Evolutionary conservation across 2,888 invertebrate genomes (phyloP).

Genomic region (Lasioglossum vierecki): DNA sequence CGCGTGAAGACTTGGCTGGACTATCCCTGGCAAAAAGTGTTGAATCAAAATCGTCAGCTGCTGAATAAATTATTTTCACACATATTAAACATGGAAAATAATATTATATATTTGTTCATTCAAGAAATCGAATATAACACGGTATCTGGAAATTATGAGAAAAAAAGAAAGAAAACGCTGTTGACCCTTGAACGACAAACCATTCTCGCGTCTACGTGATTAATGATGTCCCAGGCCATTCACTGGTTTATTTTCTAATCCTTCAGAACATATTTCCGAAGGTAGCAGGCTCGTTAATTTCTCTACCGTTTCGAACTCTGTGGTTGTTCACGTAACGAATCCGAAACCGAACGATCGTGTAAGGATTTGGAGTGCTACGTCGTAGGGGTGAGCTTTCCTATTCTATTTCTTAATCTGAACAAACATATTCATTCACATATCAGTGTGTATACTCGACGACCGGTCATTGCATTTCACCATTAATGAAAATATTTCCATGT

Average conservation of each 20-base stretch:
- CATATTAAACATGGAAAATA: constrained; percentile 14
- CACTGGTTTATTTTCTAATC: background rate
- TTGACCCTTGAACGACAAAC: background rate
- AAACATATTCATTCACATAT: constrained; percentile 5
- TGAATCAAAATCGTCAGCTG: constrained; percentile 8
- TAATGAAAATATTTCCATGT: constrained; percentile 11
- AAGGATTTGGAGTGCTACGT: background rate
- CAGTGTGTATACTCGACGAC: background rate
- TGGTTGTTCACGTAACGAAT: background rate
- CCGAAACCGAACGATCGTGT: background rate
- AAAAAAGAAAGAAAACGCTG: background rate
- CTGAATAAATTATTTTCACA: constrained; percentile 12
- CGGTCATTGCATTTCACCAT: constrained; percentile 4
- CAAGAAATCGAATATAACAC: background rate
- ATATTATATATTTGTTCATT: background rate
- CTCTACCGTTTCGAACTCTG: background rate
- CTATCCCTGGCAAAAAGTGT: constrained; percentile 12
- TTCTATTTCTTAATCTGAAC: background rate
- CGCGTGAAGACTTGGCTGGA: constrained; percentile 12
- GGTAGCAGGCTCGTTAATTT: background rate
- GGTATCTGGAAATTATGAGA: background rate
- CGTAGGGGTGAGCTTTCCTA: background rate
- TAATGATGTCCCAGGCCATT: background rate
- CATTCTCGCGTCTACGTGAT: background rate
- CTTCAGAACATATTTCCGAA: background rate